Evolutionary conservation across 2,797 vertebrate genomes (phyloP).

Genomic region (Pangasius djambal): DNA sequence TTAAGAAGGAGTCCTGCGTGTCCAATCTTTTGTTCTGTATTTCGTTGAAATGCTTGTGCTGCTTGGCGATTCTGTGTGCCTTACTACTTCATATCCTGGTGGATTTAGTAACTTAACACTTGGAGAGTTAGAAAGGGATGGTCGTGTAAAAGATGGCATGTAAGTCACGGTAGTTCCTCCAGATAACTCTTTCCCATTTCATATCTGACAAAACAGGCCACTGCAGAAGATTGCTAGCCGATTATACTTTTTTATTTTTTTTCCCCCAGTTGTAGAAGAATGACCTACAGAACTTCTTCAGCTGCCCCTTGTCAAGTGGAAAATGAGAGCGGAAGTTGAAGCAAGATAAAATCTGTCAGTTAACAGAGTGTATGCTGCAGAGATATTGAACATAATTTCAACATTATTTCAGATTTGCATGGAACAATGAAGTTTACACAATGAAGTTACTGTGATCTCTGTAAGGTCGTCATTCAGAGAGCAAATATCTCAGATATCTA

Average conservation of each 20-base stretch:
- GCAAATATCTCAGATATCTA: no score
- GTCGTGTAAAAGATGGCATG: slow-evolving; percentile 31
- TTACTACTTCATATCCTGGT: slow-evolving; percentile 27
- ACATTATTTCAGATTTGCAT: neutral
- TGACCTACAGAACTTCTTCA: neutral
- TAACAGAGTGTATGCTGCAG: neutral
- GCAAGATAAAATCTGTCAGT: neutral
- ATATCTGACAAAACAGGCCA: slow-evolving; percentile 41
- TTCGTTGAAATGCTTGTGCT: neutral
- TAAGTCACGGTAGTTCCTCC: slow-evolving; percentile 27
- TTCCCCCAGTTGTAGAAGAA: neutral
- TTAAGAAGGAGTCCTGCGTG: neutral
- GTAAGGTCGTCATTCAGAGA: neutral
- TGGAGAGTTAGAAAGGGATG: slow-evolving; percentile 40
- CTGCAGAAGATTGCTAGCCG: slow-evolving; percentile 41
- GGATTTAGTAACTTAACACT: slow-evolving; percentile 39
- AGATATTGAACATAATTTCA: neutral
- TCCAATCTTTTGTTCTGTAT: neutral
- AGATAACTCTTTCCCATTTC: slow-evolving; percentile 53
- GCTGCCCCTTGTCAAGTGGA: neutral
- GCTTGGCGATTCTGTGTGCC: neutral
- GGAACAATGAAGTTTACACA: neutral
- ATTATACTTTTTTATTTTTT: slow-evolving; percentile 22
- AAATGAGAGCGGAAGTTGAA: neutral
- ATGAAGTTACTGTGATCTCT: neutral